Conservation (phyloP, 2,113 vertebrate species). For the Apeltes quadracus region DNA sequence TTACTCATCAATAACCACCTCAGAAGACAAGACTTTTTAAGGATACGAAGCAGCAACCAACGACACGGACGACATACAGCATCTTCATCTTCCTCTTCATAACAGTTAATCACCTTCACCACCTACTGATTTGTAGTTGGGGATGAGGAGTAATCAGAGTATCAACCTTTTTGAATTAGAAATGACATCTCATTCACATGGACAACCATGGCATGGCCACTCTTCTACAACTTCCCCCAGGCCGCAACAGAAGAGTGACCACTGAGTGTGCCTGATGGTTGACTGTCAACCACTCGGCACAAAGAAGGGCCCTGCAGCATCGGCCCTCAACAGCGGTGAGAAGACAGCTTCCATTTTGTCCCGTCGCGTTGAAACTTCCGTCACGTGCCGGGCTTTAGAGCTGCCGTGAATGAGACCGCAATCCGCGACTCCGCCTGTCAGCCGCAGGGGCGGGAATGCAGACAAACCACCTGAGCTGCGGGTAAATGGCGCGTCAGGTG, state of each 20-base stretch:
- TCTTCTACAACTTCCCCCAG: constrained; percentile 23
- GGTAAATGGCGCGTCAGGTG: constrained; percentile 35
- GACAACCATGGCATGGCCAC: background rate
- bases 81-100: background rate
- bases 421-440: background rate
- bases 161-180: background rate
- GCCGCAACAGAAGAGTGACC: constrained; percentile 28
- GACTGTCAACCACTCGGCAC: constrained; percentile 19
- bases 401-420: background rate
- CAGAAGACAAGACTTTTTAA: background rate
- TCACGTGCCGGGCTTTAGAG: background rate
- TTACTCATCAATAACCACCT: background rate
- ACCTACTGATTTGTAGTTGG: background rate
- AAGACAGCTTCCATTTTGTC: constrained; percentile 7
- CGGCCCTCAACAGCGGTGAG: constrained; percentile 4
- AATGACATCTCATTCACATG: background rate
- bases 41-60: background rate
- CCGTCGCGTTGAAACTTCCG: no score
- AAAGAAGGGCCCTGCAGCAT: constrained; percentile 8
- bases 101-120: background rate
- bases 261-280: background rate
- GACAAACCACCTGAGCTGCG: constrained; percentile 36
- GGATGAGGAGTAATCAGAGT: background rate
- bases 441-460: constrained; percentile 49
- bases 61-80: no score